These are phyloP conservation scores for Pachypanchax playfairii DNA, from an alignment of 2,113 vertebrate species.

Conservation along the genomic window DNA sequence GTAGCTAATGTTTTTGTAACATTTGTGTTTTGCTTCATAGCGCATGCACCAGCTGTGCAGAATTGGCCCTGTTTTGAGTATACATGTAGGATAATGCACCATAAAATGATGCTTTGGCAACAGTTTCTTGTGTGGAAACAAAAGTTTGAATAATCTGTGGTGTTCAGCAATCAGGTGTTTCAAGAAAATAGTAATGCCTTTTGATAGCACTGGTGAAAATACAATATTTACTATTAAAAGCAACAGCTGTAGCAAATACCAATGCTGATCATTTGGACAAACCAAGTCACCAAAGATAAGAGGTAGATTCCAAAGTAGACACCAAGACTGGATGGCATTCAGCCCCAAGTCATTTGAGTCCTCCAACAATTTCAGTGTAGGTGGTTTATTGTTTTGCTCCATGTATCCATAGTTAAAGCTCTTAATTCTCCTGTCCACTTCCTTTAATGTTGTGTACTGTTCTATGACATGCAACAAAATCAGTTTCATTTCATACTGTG, in stretches of 20 bases:
- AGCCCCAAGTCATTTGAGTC: conserved; percentile 37
- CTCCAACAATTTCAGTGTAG: conserved; percentile 23
- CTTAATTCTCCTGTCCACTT: conserved; percentile 25
- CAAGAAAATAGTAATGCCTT: conserved; percentile 31
- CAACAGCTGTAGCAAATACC: conserved; percentile 41
- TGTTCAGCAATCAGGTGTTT: conserved; percentile 41
- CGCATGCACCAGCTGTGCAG: conserved; percentile 38
- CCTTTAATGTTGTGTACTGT: conserved; percentile 5
- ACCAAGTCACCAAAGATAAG: conserved; percentile 50
- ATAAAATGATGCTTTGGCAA: conserved; percentile 54
- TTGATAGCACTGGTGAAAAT: conserved; percentile 35
- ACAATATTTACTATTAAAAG: conserved; percentile 40
- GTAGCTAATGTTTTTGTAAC: background rate
- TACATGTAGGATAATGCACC: conserved; percentile 39
- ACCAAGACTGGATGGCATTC: conserved; percentile 37
- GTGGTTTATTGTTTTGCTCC: conserved; percentile 31
- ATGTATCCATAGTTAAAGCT: conserved; percentile 39
- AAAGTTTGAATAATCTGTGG: conserved; percentile 38
- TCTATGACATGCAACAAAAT: conserved; percentile 11
- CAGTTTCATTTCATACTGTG: conserved; percentile 44
- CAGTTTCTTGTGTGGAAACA: conserved; percentile 35
- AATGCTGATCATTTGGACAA: conserved; percentile 26
- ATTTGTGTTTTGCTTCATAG: conserved; percentile 39
- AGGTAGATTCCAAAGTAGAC: conserved; percentile 34
- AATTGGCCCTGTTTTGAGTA: conserved; percentile 36